Percentiles rank a stretch among this genome's conserved stretches.
These are phyloP conservation scores for Myodes glareolus DNA, from an alignment of 2,113 vertebrate species.

Conservation along the genomic window DNA sequence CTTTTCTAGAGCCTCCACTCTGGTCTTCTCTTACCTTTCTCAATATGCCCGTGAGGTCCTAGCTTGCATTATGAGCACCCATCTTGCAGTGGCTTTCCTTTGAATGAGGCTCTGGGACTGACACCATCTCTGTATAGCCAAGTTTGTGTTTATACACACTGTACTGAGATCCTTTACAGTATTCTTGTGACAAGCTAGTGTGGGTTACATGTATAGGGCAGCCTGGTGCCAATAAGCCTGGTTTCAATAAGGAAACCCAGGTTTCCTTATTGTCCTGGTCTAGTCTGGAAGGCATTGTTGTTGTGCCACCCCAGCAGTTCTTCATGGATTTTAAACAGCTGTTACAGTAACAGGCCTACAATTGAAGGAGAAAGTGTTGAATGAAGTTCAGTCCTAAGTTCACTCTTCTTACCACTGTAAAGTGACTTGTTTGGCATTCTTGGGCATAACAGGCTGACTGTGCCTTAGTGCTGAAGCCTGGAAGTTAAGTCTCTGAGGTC, in stretches of 20 bases:
- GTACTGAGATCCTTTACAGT: too few relatives aligned
- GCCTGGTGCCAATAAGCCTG: too few relatives aligned
- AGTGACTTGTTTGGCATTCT: neutral
- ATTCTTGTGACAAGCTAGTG: neutral
- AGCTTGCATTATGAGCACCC: neutral
- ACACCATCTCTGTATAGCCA: neutral
- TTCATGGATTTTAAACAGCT: neutral
- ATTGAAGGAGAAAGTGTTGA: neutral
- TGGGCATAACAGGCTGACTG: neutral
- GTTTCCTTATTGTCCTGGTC: neutral
- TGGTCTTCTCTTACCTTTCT: neutral
- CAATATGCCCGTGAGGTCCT: rapidly evolving
- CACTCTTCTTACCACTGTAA: neutral
- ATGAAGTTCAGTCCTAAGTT: neutral
- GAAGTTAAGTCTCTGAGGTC: neutral
- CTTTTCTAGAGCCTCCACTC: neutral
- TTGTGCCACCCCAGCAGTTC: neutral
- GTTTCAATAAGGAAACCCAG: too few relatives aligned
- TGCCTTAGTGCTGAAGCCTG: neutral
- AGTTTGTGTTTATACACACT: neutral
- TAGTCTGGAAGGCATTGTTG: neutral
- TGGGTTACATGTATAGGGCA: neutral
- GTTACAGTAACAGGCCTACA: neutral
- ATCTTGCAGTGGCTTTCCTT: neutral
- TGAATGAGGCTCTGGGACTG: neutral